Evolutionary conservation across 2,888 invertebrate genomes (phyloP).

Genomic region (Dascillus cervinus): DNA sequence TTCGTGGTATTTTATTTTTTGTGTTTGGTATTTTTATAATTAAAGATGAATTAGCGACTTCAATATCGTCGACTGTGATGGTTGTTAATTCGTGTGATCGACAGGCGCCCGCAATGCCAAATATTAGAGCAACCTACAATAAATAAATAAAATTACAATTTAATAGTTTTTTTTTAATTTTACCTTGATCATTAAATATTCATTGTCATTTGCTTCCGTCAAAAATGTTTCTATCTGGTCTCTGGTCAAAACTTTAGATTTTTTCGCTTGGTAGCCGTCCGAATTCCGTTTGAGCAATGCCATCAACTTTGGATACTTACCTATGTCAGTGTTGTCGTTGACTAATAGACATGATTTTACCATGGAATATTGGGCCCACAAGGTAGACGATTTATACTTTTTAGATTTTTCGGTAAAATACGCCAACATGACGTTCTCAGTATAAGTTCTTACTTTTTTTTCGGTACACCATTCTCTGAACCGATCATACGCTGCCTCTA

Average conservation of each 20-base stretch:
- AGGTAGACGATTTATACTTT: conserved; percentile 1
- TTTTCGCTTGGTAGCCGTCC: conserved; percentile 1
- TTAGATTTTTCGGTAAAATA: conserved; percentile 3
- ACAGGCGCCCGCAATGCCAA: conserved; percentile 1
- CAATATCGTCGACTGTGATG: conserved; percentile 1
- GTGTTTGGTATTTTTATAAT: conserved; percentile 2
- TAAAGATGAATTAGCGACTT: conserved; percentile 1
- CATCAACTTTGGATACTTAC: conserved; percentile 2
- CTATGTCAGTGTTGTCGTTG: conserved; percentile 1
- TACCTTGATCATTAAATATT: conserved; percentile 2
- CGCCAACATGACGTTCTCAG: conserved; percentile 3
- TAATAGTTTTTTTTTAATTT: neutral
- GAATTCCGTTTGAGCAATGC: conserved; percentile 4
- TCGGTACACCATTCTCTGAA: neutral
- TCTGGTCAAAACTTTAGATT: conserved; percentile 4
- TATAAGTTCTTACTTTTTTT: neutral
- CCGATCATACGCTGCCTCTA: neutral
- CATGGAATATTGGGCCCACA: conserved; percentile 2
- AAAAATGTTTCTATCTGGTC: conserved; percentile 2
- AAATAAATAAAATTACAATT: neutral
- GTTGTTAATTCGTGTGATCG: conserved; percentile 1
- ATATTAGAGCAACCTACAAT: neutral
- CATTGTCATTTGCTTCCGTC: conserved; percentile 1
- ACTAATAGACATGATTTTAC: conserved; percentile 1
- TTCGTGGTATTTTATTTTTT: conserved; percentile 1